phyloP scores from a whole-genome alignment of 2,797 vertebrate species.

The Microctenopoma lineatum region DNA sequence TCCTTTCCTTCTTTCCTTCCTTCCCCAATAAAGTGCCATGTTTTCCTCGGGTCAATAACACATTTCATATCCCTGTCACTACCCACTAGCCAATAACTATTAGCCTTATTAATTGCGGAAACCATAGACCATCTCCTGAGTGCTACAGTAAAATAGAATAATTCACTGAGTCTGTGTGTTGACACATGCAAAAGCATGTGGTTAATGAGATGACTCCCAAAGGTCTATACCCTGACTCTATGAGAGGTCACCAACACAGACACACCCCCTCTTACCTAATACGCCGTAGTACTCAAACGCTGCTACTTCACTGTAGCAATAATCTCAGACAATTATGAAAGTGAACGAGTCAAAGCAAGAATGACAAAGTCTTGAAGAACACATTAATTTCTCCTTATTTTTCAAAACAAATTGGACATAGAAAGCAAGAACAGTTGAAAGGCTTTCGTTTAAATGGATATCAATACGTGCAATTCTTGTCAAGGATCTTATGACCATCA shows the following conservation, averaged over 20 bases:
- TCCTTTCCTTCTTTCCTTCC: constrained; percentile 42
- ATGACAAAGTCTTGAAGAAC: neutral
- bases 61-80: constrained; percentile 54
- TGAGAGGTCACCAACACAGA: constrained; percentile 52
- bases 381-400: neutral
- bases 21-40: constrained; percentile 65
- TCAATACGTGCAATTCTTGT: neutral
- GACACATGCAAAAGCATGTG: constrained; percentile 17
- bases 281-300: constrained; percentile 29
- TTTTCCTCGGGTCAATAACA: constrained; percentile 63
- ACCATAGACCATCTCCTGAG: constrained; percentile 58
- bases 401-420: neutral
- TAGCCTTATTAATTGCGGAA: constrained; percentile 72
- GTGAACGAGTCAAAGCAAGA: constrained; percentile 4
- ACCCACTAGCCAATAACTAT: constrained; percentile 72
- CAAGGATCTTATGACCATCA: neutral
- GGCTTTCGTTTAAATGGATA: neutral
- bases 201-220: constrained; percentile 64
- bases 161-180: constrained; percentile 21
- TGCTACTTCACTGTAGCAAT: constrained; percentile 27
- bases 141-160: constrained; percentile 58
- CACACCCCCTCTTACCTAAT: constrained; percentile 23
- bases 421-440: neutral
- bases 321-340: constrained; percentile 25
- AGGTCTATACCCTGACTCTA: constrained; percentile 59